Evolutionary conservation across 1,140 invertebrate species (phyloP).

Genomic region (Caenorhabditis remanei): DNA sequence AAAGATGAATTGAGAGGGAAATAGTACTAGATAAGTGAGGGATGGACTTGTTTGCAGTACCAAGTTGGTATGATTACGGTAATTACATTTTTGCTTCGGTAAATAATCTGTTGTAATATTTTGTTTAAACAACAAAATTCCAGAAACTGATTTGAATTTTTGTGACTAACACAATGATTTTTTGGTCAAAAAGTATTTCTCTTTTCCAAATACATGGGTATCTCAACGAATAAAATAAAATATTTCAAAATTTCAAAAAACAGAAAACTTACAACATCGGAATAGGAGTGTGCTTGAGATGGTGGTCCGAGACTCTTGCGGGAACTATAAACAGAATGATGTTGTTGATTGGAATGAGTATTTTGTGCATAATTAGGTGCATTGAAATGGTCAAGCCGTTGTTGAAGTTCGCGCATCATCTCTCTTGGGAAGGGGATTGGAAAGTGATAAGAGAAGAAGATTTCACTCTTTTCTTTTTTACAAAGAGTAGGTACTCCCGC

Average conservation of each 20-base stretch:
- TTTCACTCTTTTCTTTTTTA: background rate
- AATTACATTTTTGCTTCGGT: too few relatives aligned
- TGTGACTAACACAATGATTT: too few relatives aligned
- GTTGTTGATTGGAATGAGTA: constrained; percentile 19
- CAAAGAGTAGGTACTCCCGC: constrained; percentile 7
- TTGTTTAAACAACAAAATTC: too few relatives aligned
- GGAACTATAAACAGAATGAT: constrained; percentile 64
- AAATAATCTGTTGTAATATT: too few relatives aligned
- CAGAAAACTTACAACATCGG: constrained; percentile 65
- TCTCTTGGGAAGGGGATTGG: background rate
- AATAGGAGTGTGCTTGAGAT: constrained; percentile 63
- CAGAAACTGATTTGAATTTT: too few relatives aligned
- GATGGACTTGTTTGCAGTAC: too few relatives aligned
- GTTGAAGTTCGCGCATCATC: constrained; percentile 68
- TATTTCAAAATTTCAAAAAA: background rate
- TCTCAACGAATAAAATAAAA: background rate
- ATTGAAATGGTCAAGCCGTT: constrained; percentile 64
- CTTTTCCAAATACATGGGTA: background rate
- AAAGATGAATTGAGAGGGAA: background rate
- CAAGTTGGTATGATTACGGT: too few relatives aligned
- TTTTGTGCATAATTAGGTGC: constrained; percentile 27
- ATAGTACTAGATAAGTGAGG: too few relatives aligned
- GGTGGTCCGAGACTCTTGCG: constrained; percentile 61
- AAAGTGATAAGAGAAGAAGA: constrained; percentile 39
- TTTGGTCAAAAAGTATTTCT: too few relatives aligned